Conservation (phyloP, 1,140 invertebrate genomes). For the Phortica variegata region DNA sequence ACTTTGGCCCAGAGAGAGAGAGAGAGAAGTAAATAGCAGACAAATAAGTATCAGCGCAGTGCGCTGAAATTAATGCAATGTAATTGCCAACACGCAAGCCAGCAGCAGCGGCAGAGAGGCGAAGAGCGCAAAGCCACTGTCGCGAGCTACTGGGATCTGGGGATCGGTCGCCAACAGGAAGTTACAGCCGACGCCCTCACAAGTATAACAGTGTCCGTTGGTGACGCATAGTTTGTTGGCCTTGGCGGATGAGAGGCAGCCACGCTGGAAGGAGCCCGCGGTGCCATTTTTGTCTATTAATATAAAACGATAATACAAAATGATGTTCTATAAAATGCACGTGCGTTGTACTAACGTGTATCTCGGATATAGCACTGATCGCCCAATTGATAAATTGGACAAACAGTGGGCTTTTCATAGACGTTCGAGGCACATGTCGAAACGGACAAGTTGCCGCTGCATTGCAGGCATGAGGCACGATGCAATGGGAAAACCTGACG, state of each 20-base stretch:
- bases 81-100: slow-evolving; percentile 13
- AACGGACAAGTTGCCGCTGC: slow-evolving; percentile 30
- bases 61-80: too few species aligned
- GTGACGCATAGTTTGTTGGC: slow-evolving; percentile 41
- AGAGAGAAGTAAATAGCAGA: too few species aligned
- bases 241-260: slow-evolving; percentile 38
- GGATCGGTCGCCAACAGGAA: slow-evolving; percentile 25
- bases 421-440: slow-evolving; percentile 34
- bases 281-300: slow-evolving; percentile 15
- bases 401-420: slow-evolving; percentile 25
- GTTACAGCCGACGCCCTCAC: slow-evolving; percentile 46
- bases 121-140: slow-evolving; percentile 20
- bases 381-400: slow-evolving; percentile 40
- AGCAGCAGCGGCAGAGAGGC: slow-evolving; percentile 25
- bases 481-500: slow-evolving; percentile 36
- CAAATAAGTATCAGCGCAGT: too few species aligned
- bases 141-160: slow-evolving; percentile 41
- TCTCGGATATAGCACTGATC: slow-evolving; percentile 51
- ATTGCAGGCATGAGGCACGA: slow-evolving; percentile 42
- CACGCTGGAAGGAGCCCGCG: slow-evolving; percentile 41
- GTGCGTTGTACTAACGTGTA: slow-evolving; percentile 7
- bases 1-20: too few species aligned
- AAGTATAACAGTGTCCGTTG: slow-evolving; percentile 35
- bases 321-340: too few species aligned
- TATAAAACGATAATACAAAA: too few species aligned